Evolutionary conservation across 2,888 invertebrate species (phyloP), one percentile per base, ranked within the genome.

Genomic region (Scrobipalpa atriplicella): DNA sequence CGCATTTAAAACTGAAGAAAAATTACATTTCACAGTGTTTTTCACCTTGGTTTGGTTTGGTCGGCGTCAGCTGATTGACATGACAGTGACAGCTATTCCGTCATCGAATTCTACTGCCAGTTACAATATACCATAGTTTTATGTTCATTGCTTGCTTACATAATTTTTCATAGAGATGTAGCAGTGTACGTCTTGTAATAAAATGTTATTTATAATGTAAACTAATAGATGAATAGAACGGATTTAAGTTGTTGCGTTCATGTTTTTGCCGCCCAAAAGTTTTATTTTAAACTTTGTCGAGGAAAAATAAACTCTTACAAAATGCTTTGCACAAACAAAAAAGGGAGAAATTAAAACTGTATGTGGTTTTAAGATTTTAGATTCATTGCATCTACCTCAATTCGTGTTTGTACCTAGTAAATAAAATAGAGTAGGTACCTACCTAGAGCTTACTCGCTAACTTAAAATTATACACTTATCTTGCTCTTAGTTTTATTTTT

Each of bases 31-130:
- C 19, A 39, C 0, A 41, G n/a, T 58, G 52, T 63, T 63, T 63
- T 63, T 51, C 51, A 52, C 51, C n/a, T 29, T 29, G 18, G 39
- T 39, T 18, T 16, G 18, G 21, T 18, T 52, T 51, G 7, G 36
- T 52, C 61, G 19, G 61, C 19, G 41, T 61, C 61, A 61, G 61
- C 61, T 61, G 61, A 18, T 39, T 41, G 36, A 29, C n/a, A 5
- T 58, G 47, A 47, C 47, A 47, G 5, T 47, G 47, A 47, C 47
- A 47, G 47, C 47, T 52, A 6, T 52, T 16, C 9, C 52, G 18
- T 19, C 52, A 18, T 52, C 19, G 2, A 10, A 52, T 19, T 52
- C 52, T 19, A 19, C 6, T 47, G 29, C n/a, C 16, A 47, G 3
- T 7, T 47, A 16, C 16, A 16, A 52, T 41, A 41, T 41, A 5